phyloP scores from a whole-genome alignment of 2,113 vertebrate species.

The Pipa parva region DNA sequence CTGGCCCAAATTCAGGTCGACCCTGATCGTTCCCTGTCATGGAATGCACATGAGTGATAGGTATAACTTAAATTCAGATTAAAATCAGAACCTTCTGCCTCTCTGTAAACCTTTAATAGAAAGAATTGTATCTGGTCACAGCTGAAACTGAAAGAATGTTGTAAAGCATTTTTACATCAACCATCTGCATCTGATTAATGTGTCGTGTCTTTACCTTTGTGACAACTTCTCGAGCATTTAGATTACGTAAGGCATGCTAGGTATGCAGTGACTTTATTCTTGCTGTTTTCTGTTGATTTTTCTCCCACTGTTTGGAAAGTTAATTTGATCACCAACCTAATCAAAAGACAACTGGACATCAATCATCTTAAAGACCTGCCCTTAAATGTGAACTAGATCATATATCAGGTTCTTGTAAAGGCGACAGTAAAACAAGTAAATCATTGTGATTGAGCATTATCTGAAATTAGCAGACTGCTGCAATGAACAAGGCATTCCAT shows the following conservation, averaged over 20 bases:
- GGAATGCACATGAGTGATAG: too few relatives aligned
- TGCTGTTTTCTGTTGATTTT: neutral
- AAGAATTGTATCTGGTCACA: constrained; percentile 26
- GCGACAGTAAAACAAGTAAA: constrained; percentile 2
- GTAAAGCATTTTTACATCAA: constrained; percentile 24
- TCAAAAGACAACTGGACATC: constrained; percentile 1
- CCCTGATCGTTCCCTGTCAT: too few relatives aligned
- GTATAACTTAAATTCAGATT: too few relatives aligned
- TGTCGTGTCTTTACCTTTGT: constrained; percentile 30
- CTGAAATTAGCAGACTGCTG: neutral
- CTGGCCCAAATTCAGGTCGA: too few relatives aligned
- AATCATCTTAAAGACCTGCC: constrained; percentile 2
- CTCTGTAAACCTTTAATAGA: constrained; percentile 31
- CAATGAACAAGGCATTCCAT: neutral
- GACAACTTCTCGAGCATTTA: constrained; percentile 23
- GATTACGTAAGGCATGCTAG: neutral
- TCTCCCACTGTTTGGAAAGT: constrained; percentile 1
- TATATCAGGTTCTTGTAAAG: constrained; percentile 10
- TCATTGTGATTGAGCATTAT: neutral
- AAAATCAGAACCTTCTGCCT: neutral
- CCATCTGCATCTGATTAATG: constrained; percentile 20
- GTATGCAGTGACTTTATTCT: constrained; percentile 11
- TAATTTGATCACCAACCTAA: neutral
- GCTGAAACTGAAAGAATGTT: constrained; percentile 26
- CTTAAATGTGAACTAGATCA: neutral